Evolutionary conservation across 2,113 vertebrate genomes (phyloP), one percentile per base, ranked within the genome.

Genomic region (Cephalopholis sonnerati): DNA sequence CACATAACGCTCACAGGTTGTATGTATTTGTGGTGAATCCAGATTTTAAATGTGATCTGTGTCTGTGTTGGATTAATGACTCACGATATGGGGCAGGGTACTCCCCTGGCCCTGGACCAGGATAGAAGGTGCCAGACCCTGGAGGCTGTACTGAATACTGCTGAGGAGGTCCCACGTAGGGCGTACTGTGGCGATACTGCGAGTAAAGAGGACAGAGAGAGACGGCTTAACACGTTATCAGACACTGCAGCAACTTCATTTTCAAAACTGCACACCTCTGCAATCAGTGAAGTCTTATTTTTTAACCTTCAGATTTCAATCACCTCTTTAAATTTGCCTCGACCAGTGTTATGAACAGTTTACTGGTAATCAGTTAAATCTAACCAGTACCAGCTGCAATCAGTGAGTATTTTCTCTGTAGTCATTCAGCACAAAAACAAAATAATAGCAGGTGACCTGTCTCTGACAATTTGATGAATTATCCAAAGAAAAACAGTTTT

Each of bases 121-220:
- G 96, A 85, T 98, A 99, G 79, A 99, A 99, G 69, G 97, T 97
- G 83, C 97, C 96, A 2, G 98, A 97, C 41, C 97, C 97, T 0
- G 98, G 97, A 0, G 97, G 97, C 65, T 99, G 98, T 64, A 99
- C 97, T 4, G 97, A 96, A 90, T 98, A 99, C 94, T 99, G 98
- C 87, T 98, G 98, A 0, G 97, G 97, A 8, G 97, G 97, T 59
- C 97, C 97, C 3, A 99, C 97, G 0, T 97, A 99, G 0, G 97
- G 97, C 51, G 97, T 95, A 20, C 96, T 97, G 92, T 98, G 98
- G 58, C 98, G 98, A 92, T 98, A 99, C 98, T 99, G 88, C 39
- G 50, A 74, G 50, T 16, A 89, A 58, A 82, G 32, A 76, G 24
- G 57, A 22, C 10, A 67, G 29, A 50, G 27, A 59, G 20, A 46